Conservation (phyloP, 2,888 invertebrate genomes). For the Corythucha ciliata region DNA sequence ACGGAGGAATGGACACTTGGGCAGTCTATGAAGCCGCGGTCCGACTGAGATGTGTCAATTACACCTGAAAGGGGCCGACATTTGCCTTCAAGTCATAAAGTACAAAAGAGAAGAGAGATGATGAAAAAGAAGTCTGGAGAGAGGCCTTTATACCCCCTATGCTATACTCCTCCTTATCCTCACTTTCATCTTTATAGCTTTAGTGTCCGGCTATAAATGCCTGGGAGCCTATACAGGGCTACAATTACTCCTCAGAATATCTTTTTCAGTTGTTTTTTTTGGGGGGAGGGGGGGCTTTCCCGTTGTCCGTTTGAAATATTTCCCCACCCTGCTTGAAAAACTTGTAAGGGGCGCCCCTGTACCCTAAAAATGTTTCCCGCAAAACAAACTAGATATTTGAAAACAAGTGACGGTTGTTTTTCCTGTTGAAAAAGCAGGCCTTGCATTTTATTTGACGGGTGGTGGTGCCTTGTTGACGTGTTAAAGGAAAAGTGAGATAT, state of each 20-base stretch:
- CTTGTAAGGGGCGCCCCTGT: too few species aligned
- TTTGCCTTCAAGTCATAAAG: neutral
- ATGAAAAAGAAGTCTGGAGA: neutral
- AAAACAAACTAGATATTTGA: too few species aligned
- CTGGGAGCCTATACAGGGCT: neutral
- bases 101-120: slow-evolving; percentile 7
- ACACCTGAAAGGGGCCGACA: slow-evolving; percentile 20
- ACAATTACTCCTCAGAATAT: too few species aligned
- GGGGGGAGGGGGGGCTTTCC: neutral
- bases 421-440: too few species aligned
- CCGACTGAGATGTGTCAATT: slow-evolving; percentile 23
- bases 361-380: too few species aligned
- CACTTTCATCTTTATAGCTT: slow-evolving; percentile 17
- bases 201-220: slow-evolving; percentile 19
- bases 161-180: neutral
- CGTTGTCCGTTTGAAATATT: neutral
- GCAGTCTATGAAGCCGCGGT: neutral
- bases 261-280: neutral
- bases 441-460: too few species aligned
- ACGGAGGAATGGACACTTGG: neutral
- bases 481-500: too few species aligned
- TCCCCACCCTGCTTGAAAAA: too few species aligned
- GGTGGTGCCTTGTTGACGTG: too few species aligned
- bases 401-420: too few species aligned
- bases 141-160: neutral